Evolutionary conservation across 2,888 invertebrate genomes (phyloP), one percentile per base, ranked within the genome.

Genomic region (Chloroclysta siterata): DNA sequence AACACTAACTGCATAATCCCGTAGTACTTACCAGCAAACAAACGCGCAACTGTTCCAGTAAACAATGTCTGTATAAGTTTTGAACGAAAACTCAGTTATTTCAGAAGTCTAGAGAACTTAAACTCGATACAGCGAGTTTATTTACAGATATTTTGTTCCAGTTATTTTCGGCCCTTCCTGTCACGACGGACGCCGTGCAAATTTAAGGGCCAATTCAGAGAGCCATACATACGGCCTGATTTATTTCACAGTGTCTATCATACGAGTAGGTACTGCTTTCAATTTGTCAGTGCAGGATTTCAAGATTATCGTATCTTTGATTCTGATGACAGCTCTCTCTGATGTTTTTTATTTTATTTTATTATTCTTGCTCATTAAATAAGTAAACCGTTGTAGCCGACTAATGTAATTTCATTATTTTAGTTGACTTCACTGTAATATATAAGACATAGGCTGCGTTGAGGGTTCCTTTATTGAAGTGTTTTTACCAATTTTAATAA

Each of bases 151-250:
- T 87, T 89, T 89, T 87, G 89, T 89, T 85, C 84, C 86, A 84
- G 84, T 89, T 91, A 90, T 91, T 90, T 86, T 85, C 71, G 86
- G 87, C 85, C 85, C 83, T 89, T 90, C 89, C 90, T 88, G 89
- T 88, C 87, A 81, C 84, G 80, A 71, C 81, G 78, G 77, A 80
- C 84, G 85, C 83, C 86, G 87, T 90, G 91, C 90, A 84, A 92
- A 92, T 92, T 85, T 88, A 90, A 91, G 89, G 89, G 87, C 87
- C 61, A 41, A 41, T 46, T 44, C 29, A 36, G 39, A 61, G 78
- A 71, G 76, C 76, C 70, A 8, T 58, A 15, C 50, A 39, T 29
- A 58, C 51, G 13, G 15, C 8, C 48, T 28, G 48, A 60, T 63
- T 54, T 44, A 33, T 39, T 33, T 28, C 17, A 29, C 14, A 50